Percentiles rank a stretch among this genome's conserved stretches.
Evolutionary conservation across 2,888 invertebrate species (phyloP).

Genomic region (Marronus borbonicus): DNA sequence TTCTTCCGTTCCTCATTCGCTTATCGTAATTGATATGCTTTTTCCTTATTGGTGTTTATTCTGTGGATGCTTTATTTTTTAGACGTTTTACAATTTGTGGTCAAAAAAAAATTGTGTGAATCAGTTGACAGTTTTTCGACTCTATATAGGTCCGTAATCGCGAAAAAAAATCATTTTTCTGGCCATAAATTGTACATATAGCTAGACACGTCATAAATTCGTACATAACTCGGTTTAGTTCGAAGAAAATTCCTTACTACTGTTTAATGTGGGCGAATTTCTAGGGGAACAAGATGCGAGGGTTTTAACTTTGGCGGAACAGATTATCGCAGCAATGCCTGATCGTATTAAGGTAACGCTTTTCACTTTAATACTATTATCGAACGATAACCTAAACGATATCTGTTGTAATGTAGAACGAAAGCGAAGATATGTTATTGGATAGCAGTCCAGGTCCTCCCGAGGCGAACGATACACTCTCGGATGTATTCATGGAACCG

Average conservation of each 20-base stretch:
- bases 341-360: conserved; percentile 91
- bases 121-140: conserved; percentile 37
- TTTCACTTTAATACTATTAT: conserved; percentile 18
- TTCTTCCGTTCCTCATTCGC: conserved; percentile 22
- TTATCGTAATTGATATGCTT: conserved; percentile 35
- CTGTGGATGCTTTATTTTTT: conserved; percentile 28
- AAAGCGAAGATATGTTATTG: conserved; percentile 81
- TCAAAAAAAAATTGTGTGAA: conserved; percentile 23
- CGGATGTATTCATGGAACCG: conserved; percentile 85
- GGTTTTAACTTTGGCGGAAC: conserved; percentile 94
- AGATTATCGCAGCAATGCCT: conserved; percentile 98
- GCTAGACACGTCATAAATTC: not conserved
- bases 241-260: not conserved
- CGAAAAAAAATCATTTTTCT: not conserved
- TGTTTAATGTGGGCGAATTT: conserved; percentile 2
- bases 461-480: conserved; percentile 70
- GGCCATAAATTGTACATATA: conserved; percentile 24
- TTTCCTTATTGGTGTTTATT: conserved; percentile 27
- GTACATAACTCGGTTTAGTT: not conserved
- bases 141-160: not conserved
- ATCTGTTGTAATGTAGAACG: conserved; percentile 74
- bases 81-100: conserved; percentile 22
- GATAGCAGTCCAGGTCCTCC: conserved; percentile 74
- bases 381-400: not conserved
- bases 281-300: conserved; percentile 93